Evolutionary conservation across 2,797 vertebrate species (phyloP).

Genomic region (Mionectes olivaceus): DNA sequence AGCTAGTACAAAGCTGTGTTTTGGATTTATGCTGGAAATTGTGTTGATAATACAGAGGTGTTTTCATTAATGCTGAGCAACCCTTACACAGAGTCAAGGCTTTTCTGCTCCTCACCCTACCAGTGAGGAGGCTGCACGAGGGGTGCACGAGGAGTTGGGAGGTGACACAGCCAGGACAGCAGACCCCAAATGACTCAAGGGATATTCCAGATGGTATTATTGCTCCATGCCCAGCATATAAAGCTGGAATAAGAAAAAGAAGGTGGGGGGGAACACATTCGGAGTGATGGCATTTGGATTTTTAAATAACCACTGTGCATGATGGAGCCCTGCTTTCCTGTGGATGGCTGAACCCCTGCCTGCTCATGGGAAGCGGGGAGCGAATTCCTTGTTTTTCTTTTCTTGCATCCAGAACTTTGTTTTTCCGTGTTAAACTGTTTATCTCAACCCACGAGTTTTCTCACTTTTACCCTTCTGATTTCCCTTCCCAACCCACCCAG

Average conservation of each 20-base stretch:
- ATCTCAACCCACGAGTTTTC: background rate
- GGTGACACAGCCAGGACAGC: background rate
- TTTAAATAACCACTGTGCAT: background rate
- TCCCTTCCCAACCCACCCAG: background rate
- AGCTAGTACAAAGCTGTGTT: background rate
- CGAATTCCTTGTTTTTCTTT: background rate
- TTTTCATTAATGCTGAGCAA: background rate
- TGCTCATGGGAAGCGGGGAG: background rate
- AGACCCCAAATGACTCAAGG: background rate
- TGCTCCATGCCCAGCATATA: background rate
- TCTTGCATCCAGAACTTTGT: background rate
- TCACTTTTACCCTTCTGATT: background rate
- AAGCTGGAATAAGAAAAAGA: background rate
- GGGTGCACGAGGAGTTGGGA: no score
- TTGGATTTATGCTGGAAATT: background rate
- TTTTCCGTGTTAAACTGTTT: background rate
- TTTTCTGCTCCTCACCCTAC: background rate
- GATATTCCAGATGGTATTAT: rapidly evolving
- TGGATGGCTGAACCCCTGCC: background rate
- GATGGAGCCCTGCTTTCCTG: background rate
- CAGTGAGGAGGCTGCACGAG: background rate
- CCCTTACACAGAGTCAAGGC: no score
- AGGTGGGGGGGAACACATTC: background rate
- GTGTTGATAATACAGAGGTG: background rate
- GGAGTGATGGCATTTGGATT: background rate